Conservation (phyloP, 2,797 vertebrate species). For the Taeniopygia guttata region DNA sequence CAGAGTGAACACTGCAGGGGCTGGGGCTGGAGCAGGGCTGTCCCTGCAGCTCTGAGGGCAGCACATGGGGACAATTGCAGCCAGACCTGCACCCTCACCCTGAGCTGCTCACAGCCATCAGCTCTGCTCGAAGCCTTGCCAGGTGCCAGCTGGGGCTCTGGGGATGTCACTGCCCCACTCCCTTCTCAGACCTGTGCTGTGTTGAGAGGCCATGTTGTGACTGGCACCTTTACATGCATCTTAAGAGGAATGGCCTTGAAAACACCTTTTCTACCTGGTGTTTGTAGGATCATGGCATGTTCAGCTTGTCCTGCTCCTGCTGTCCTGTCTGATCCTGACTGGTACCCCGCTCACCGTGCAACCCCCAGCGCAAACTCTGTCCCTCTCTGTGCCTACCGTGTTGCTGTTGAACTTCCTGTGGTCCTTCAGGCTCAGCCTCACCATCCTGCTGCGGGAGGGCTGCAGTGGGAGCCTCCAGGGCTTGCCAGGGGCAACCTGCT, state of each 20-base stretch:
- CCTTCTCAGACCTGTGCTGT: neutral
- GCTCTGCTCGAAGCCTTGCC: neutral
- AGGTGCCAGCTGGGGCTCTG: neutral
- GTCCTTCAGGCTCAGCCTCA: conserved; percentile 13
- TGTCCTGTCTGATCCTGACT: neutral
- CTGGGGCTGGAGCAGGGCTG: neutral
- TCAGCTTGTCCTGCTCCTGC: neutral
- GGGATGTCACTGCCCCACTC: neutral
- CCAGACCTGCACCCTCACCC: neutral
- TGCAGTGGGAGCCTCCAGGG: neutral
- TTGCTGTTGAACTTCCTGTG: conserved; percentile 63
- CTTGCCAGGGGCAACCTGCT: neutral
- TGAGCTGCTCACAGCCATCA: rapidly evolving
- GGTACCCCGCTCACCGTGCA: rapidly evolving
- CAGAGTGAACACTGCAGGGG: neutral
- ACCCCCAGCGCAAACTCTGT: neutral
- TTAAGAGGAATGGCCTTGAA: rapidly evolving
- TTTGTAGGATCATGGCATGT: rapidly evolving
- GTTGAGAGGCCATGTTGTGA: rapidly evolving
- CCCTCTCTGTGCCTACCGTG: conserved; percentile 15
- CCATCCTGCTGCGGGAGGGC: conserved; percentile 34
- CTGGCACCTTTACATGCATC: rapidly evolving
- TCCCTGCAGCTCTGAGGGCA: neutral
- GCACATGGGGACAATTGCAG: too few species aligned
- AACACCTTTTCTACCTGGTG: neutral